Evolutionary conservation across 1,140 invertebrate species (phyloP).

Genomic region (Zaprionus africanus): DNA sequence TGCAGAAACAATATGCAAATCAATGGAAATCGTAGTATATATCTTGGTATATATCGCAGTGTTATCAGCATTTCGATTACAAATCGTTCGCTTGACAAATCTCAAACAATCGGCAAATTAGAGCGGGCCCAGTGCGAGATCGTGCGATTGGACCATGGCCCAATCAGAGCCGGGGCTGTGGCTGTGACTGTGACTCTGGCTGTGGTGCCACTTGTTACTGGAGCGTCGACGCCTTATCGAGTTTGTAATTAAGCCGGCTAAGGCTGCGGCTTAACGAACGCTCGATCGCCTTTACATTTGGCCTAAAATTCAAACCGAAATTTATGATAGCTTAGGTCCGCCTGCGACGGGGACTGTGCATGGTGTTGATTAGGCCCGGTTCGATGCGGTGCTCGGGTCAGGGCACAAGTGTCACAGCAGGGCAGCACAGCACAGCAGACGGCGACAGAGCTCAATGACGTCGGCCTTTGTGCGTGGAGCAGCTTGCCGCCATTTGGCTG

Average conservation of each 20-base stretch:
- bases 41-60: background rate
- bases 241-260: constrained; percentile 69
- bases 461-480: constrained; percentile 67
- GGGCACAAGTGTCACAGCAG: constrained; percentile 79
- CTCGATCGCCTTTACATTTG: constrained; percentile 61
- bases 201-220: constrained; percentile 68
- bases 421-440: constrained; percentile 49
- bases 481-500: constrained; percentile 73
- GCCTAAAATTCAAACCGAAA: constrained; percentile 67
- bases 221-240: constrained; percentile 66
- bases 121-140: constrained; percentile 25
- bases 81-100: constrained; percentile 26
- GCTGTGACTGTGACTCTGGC: background rate
- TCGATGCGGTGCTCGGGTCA: constrained; percentile 23
- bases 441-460: constrained; percentile 20
- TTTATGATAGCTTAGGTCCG: constrained; percentile 67
- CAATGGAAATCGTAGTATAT: background rate
- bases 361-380: constrained; percentile 72
- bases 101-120: constrained; percentile 67
- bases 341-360: constrained; percentile 40
- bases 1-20: background rate
- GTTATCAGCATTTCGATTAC: constrained; percentile 8
- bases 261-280: constrained; percentile 17
- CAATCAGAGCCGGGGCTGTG: constrained; percentile 8
- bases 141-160: constrained; percentile 35